Percentiles rank a stretch among this genome's conserved stretches.
These are phyloP conservation scores for Puma concolor DNA, from an alignment of 2,113 vertebrate species.

Conservation along the genomic window DNA sequence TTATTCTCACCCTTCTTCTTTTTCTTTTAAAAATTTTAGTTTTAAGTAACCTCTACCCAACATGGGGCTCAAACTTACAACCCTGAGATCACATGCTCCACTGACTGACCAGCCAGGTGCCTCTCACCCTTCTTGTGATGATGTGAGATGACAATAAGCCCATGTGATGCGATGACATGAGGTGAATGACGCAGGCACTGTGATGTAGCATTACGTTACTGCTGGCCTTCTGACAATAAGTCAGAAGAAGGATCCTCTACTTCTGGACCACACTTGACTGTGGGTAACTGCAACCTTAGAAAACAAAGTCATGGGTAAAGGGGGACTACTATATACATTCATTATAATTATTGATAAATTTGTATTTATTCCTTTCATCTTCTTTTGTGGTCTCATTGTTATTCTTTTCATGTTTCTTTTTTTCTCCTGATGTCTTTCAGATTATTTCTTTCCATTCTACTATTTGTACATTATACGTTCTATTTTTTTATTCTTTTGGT, in stretches of 20 bases:
- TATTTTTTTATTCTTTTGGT: neutral
- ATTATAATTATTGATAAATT: neutral
- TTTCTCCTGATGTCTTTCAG: neutral
- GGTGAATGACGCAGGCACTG: neutral
- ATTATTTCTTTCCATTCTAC: neutral
- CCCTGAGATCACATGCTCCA: neutral
- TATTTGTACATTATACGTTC: neutral
- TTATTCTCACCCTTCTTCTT: neutral
- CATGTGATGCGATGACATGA: neutral
- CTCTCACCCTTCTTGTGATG: neutral
- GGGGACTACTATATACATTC: neutral
- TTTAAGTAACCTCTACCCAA: neutral
- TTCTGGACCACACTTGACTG: neutral
- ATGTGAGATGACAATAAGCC: neutral
- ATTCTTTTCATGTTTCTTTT: neutral
- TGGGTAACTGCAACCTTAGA: neutral
- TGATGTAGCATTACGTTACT: neutral
- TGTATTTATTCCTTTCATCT: neutral
- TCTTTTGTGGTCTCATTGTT: neutral
- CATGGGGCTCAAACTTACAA: neutral
- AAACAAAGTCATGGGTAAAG: neutral
- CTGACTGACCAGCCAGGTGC: neutral
- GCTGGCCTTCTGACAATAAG: neutral
- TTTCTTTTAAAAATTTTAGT: neutral
- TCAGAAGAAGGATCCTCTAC: neutral